Conservation (phyloP, 2,113 vertebrate species). For the Brevimyrus niger region DNA sequence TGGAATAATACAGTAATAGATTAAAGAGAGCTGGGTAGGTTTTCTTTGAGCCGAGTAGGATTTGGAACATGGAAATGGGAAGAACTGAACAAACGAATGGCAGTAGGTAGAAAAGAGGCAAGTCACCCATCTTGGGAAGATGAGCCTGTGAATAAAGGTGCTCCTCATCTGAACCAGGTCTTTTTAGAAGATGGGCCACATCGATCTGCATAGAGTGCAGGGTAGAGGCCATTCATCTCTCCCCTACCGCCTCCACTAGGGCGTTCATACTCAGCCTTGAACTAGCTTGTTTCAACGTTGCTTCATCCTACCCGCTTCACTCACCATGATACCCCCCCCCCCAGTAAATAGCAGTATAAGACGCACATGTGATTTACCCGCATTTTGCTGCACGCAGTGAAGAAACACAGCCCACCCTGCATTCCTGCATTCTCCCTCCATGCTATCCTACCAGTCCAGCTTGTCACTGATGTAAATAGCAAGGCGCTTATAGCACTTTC, state of each 20-base stretch:
- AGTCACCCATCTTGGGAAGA: not conserved
- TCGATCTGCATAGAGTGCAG: not conserved
- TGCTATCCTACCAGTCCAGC: not conserved
- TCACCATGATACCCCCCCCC: not conserved
- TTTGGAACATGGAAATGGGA: not conserved
- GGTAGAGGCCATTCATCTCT: not conserved
- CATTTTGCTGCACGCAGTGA: not conserved
- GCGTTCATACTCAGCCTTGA: not conserved
- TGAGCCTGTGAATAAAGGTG: not conserved
- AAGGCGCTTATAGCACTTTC: not conserved
- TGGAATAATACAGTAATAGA: not conserved
- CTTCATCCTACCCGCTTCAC: not conserved
- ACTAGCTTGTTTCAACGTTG: not conserved
- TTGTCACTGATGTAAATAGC: not conserved
- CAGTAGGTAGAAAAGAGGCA: not conserved
- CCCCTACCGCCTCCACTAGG: not conserved
- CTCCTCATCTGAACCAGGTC: not conserved
- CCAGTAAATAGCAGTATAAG: not conserved
- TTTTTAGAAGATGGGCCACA: not conserved
- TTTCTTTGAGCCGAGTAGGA: not conserved
- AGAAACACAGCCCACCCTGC: not conserved
- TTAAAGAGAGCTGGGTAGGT: not conserved
- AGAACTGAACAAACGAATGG: not conserved
- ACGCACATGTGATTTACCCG: not conserved
- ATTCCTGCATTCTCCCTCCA: not conserved